Base-by-base conservation (phyloP, 2,113 vertebrate species). In the Gallinago undulata region DNA sequence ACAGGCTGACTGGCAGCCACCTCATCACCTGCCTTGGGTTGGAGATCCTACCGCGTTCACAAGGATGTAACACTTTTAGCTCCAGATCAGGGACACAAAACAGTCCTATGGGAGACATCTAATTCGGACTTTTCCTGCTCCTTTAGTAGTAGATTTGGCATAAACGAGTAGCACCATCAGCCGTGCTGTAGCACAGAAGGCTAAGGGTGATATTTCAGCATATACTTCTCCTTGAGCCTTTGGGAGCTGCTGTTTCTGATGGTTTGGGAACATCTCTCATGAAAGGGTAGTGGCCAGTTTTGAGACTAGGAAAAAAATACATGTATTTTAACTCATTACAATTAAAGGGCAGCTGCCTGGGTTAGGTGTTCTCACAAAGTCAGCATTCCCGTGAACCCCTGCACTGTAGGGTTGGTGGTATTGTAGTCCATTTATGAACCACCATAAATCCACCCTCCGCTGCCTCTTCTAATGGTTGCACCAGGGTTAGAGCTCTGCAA, bases 21-120 rank as follows among this genome's bases (percentile, higher is more conserved):
- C 92, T 81, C 76, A 48, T 18, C 47, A 48, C 47, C 25, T 48
- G n/a, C 15, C 55, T 9, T 6, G 35, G 55, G 27, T 45, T 90
- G 0, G 0, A 64, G 90, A 28, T 78, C 67, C 93, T 67, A 17
- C 64, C 28, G 5, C 0, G 0, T 39, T 56, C 81, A 57, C 25
- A 51, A 8, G 3, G 15, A 2, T 2, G 30, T 33, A 70, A 13
- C 15, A 5, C 24, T 64, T 80, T 4, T 6, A 59, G 33, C 27
- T 89, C 15, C 51, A 51, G 31, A 51, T 9, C 4, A 2, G 56
- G 47, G 25, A 21, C 60, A 75, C 31, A 68, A 80, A 84, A 22
- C 2, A 64, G 14, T 33, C 8, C 5, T 9, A 35, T 30, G 25
- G 39, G 63, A 78, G 19, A 50, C 23, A 16, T 37, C 72, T 37